Conservation (phyloP, 2,113 vertebrate species). For the Scartelaos histophorus region DNA sequence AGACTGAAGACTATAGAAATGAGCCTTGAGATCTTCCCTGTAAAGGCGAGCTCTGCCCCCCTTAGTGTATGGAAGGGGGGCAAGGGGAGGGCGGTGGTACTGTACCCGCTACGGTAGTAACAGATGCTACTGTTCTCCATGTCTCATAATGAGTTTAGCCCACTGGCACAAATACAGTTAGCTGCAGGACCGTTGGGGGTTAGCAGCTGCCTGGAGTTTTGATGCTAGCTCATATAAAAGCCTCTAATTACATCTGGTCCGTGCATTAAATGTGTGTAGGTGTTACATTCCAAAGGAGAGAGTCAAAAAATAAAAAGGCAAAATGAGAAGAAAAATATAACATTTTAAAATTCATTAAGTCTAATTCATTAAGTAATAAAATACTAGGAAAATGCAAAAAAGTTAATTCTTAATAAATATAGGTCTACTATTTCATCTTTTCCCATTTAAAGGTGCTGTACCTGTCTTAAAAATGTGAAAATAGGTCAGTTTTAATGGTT, state of each 20-base stretch:
- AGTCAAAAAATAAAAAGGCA: constrained; percentile 54
- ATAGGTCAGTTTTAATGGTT: no score
- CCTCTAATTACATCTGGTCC: constrained; percentile 71
- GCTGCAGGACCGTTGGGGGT: constrained; percentile 55
- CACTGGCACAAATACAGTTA: constrained; percentile 61
- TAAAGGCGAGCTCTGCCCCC: constrained; percentile 36
- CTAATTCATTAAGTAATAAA: no score
- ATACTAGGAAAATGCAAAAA: no score
- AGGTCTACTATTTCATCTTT: no score
- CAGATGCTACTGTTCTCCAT: constrained; percentile 65
- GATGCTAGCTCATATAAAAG: constrained; percentile 66
- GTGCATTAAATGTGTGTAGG: constrained; percentile 67
- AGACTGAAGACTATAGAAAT: neutral
- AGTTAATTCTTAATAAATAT: no score
- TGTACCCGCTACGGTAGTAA: constrained; percentile 34
- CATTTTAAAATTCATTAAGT: no score
- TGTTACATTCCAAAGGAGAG: constrained; percentile 68
- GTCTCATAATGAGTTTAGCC: constrained; percentile 61
- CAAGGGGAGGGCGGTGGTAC: constrained; percentile 51
- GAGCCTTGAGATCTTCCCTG: constrained; percentile 46
- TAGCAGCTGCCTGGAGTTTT: constrained; percentile 63
- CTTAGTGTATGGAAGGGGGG: constrained; percentile 60
- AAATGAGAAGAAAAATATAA: neutral
- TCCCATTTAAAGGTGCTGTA: no score
- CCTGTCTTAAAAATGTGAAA: no score